These are phyloP conservation scores for Pipa parva DNA, from an alignment of 2,113 vertebrate species.

Conservation along the genomic window DNA sequence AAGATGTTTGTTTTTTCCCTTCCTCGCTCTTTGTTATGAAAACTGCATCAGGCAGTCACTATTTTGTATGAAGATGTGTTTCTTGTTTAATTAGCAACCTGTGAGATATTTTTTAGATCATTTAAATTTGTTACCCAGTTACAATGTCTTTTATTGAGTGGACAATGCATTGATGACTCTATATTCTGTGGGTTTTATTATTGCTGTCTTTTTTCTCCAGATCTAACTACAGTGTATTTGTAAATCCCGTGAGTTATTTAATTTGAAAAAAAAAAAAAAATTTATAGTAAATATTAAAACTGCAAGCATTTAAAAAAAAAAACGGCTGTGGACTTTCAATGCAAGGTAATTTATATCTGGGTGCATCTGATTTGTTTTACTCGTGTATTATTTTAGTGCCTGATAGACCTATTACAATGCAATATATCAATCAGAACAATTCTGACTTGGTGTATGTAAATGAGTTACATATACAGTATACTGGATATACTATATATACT, in stretches of 20 bases:
- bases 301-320: slow-evolving; percentile 52
- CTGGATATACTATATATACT: no score
- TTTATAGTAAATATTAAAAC: slow-evolving; percentile 70
- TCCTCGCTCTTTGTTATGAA: no score
- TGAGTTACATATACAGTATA: no score
- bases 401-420: not conserved
- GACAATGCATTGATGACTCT: slow-evolving; percentile 62
- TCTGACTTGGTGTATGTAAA: no score
- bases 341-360: slow-evolving; percentile 65
- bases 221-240: slow-evolving; percentile 59
- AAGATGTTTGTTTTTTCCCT: slow-evolving; percentile 54
- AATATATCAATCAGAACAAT: no score
- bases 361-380: slow-evolving; percentile 52
- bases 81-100: slow-evolving; percentile 64
- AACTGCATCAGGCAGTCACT: slow-evolving; percentile 63
- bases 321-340: slow-evolving; percentile 61
- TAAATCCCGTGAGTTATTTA: slow-evolving; percentile 61
- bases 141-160: slow-evolving; percentile 69
- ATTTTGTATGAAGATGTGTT: slow-evolving; percentile 80
- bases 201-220: slow-evolving; percentile 54
- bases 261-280: slow-evolving; percentile 62
- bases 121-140: slow-evolving; percentile 69
- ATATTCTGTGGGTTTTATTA: slow-evolving; percentile 58
- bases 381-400: not conserved
- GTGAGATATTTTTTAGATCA: slow-evolving; percentile 64